Evolutionary conservation across 1,140 invertebrate species (phyloP), one percentile per base, ranked within the genome.

Genomic region (Drosophila gunungcola): DNA sequence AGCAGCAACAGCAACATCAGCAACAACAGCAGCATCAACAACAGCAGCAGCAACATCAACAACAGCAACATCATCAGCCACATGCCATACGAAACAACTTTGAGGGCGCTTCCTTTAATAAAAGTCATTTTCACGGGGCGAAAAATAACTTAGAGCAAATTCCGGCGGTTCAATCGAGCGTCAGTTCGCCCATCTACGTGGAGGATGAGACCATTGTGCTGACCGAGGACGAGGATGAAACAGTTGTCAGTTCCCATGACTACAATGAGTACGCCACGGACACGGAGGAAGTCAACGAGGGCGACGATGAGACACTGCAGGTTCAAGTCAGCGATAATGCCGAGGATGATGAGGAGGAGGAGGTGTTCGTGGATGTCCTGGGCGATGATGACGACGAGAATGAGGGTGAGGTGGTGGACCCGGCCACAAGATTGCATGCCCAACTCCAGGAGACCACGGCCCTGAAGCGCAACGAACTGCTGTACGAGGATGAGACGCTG

Each of bases 41-140:
- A 12, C 77, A 60, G 4, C 68, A 42, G 5, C 48, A 45, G 13
- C 38, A 58, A 3, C 56, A 61, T 6, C 53, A 32, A 11, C 51
- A 67, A 10, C 64, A 43, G 36, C 65, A 61, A 41, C 60, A 93
- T 42, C 91, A 92, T 41, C 90, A 63, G 43, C 63, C 42, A 10
- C 84, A 77, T 27, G 56, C 60, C 11, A 39, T 74, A 42, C 58
- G 82, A 21, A 57, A 42, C 41, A 34, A n/a, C 48, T 76, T 76
- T 10, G 83, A 86, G 43, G 82, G 60, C 4, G 54, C 53, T 29
- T 36, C 49, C 57, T 82, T 78, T 64, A 76, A 76, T 46, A 93
- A 76, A 93, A 94, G 61, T 92, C 92, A 91, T 93, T 93, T 69
- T 93, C 93, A 83, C 92, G 92, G 43, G 91, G 93, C 68, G 25